Base-by-base conservation (phyloP, 2,888 invertebrate species). In the Melipona bicolor region DNA sequence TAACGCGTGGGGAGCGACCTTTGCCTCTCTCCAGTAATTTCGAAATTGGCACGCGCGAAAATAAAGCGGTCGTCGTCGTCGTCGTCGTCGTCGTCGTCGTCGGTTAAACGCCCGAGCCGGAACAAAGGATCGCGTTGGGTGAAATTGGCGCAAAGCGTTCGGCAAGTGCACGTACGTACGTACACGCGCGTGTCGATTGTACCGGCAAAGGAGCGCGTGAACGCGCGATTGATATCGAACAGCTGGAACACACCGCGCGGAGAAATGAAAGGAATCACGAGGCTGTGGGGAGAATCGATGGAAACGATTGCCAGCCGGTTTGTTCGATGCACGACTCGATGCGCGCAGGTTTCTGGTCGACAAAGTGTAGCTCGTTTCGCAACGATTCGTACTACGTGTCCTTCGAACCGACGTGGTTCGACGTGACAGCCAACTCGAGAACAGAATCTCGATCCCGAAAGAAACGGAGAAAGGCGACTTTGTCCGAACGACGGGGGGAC, bases 291-390 rank as follows among this genome's bases (percentile, higher is more conserved):
- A 6, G 19, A 81, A 72, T 80, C 59, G 77, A 73, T 61, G 50
- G 71, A 56, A 73, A 61, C 64, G 77, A 82, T 73, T 75, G 43
- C 71, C 36, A 6, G 52, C 21, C 56, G 52, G 9, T 43, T 69
- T 69, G 50, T 65, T 36, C 50, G 49, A 36, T 59, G 54, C 61
- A 80, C 61, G 62, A 9, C 43, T 43, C 76, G 52, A 65, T 64
- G 68, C 72, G 59, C 72, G 52, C 43, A n/a, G 64, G 59, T 83
- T 43, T 70, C 76, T 77, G 77, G 77, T 85, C 85, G 87, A 87
- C 85, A 85, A 87, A 83, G 76, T 88, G 3, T 32, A 76, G 72
- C 69, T 67, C 69, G 36, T 36, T 36, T 36, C 36, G 36, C 36
- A 9, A 36, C 43, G 43, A 43, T 32, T 32, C 32, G 32, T n/a